phyloP scores from a whole-genome alignment of 2,888 invertebrate genomes.

The Rutpela maculata region DNA sequence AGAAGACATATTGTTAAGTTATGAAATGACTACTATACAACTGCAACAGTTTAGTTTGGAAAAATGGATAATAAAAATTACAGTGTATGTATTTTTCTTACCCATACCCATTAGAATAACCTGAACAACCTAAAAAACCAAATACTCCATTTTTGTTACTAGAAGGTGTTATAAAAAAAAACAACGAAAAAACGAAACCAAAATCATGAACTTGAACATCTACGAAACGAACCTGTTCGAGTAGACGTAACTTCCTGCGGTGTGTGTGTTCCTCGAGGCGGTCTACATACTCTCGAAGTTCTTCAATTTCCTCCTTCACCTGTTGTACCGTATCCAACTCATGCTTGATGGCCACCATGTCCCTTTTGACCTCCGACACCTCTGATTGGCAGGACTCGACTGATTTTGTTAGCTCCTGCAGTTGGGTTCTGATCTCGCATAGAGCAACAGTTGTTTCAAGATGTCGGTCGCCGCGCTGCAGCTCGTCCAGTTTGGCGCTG shows the following conservation, averaged over 20 bases:
- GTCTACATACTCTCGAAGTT: slow-evolving; percentile 93
- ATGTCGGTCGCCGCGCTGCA: slow-evolving; percentile 90
- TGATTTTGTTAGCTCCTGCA: slow-evolving; percentile 94
- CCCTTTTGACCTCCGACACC: slow-evolving; percentile 94
- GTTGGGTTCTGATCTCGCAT: slow-evolving; percentile 93
- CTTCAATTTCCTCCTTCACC: slow-evolving; percentile 96
- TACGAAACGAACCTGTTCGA: slow-evolving; percentile 86
- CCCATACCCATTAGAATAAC: too few species aligned
- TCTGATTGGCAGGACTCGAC: slow-evolving; percentile 97
- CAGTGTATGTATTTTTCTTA: too few species aligned
- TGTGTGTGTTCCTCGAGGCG: slow-evolving; percentile 94
- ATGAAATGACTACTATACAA: too few species aligned
- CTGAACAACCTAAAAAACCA: too few species aligned
- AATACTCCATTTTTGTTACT: too few species aligned
- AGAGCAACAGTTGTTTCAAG: slow-evolving; percentile 95
- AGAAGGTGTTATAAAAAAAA: too few species aligned
- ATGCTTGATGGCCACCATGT: slow-evolving; percentile 96
- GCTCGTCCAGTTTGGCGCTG: slow-evolving; percentile 94
- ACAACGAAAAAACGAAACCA: background rate
- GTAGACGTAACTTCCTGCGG: slow-evolving; percentile 90
- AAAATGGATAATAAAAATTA: too few species aligned
- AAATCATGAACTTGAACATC: background rate
- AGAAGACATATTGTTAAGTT: too few species aligned
- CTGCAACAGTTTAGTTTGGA: too few species aligned
- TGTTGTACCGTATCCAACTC: slow-evolving; percentile 95